Conservation (phyloP, 2,888 invertebrate species). For the Pomacea canaliculata region DNA sequence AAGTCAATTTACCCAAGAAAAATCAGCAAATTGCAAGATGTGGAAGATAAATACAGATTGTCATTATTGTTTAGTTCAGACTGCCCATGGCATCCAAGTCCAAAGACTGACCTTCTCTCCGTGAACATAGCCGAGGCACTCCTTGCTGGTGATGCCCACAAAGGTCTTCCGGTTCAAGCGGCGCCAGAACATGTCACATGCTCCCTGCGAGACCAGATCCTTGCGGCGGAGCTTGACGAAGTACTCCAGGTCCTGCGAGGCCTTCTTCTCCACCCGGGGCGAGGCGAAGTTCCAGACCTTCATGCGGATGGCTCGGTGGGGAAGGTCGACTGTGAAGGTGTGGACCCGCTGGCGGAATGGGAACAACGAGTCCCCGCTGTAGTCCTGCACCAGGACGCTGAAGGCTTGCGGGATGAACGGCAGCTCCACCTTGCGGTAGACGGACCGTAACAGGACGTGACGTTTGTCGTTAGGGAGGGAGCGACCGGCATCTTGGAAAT, state of each 20-base stretch:
- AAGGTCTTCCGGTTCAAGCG: constrained; percentile 44
- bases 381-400: constrained; percentile 23
- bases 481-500: constrained; percentile 18
- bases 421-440: constrained; percentile 22
- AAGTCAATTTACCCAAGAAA: no score
- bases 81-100: no score
- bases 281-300: constrained; percentile 22
- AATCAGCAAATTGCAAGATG: no score
- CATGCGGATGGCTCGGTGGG: constrained; percentile 22
- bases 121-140: constrained; percentile 47
- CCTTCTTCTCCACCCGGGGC: constrained; percentile 7
- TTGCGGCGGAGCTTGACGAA: constrained; percentile 10
- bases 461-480: constrained; percentile 15
- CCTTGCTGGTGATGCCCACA: constrained; percentile 49
- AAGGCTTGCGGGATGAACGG: constrained; percentile 23
- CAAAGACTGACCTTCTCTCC: constrained; percentile 42
- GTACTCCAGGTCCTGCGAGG: constrained; percentile 11
- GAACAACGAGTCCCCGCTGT: constrained; percentile 20
- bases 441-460: constrained; percentile 25
- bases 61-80: no score
- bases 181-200: constrained; percentile 57
- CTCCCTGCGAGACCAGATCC: constrained; percentile 41
- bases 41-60: no score
- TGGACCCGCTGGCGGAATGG: constrained; percentile 21
- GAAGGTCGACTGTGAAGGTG: constrained; percentile 10